Percentiles rank a stretch among this genome's conserved stretches.
These are phyloP conservation scores for Drosophila mayri DNA, from an alignment of 1,140 invertebrate genomes.

Conservation along the genomic window DNA sequence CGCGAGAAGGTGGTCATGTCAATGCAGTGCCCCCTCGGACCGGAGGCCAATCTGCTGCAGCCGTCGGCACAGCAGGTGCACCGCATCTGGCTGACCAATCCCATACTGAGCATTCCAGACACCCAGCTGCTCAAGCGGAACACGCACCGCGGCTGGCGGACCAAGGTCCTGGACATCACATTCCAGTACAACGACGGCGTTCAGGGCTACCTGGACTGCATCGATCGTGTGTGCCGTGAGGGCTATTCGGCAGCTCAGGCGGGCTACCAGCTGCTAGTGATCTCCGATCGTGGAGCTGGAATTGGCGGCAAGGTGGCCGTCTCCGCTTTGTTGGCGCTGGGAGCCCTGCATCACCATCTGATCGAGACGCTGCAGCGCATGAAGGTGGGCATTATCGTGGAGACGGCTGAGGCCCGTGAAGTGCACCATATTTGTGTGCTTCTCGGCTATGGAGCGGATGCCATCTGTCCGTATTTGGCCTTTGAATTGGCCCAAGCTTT, in stretches of 20 bases:
- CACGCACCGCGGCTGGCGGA: conserved; percentile 95
- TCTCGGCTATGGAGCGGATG: conserved; percentile 98
- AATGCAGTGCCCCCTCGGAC: conserved; percentile 95
- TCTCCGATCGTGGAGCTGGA: conserved; percentile 94
- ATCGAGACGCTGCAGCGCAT: conserved; percentile 98
- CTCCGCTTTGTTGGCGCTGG: conserved; percentile 94
- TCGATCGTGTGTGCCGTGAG: conserved; percentile 93
- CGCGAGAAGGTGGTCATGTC: conserved; percentile 99
- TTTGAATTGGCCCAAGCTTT: conserved; percentile 95
- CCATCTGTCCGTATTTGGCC: conserved; percentile 98
- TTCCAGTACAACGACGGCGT: conserved; percentile 91
- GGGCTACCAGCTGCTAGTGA: conserved; percentile 94
- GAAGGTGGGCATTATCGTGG: conserved; percentile 97
- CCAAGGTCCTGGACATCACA: conserved; percentile 95
- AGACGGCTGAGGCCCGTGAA: conserved; percentile 97
- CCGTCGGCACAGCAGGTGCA: conserved; percentile 96
- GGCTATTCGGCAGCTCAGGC: conserved; percentile 92
- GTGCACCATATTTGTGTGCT: conserved; percentile 98
- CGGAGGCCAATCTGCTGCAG: conserved; percentile 97
- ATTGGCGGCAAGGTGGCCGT: conserved; percentile 89
- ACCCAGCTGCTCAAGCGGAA: conserved; percentile 94
- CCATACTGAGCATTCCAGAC: conserved; percentile 96
- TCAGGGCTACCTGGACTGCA: conserved; percentile 90
- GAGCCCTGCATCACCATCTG: conserved; percentile 97
- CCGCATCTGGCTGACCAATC: conserved; percentile 96